These are phyloP conservation scores for Rhagoletis pomonella DNA, from an alignment of 1,140 invertebrate genomes.

Conservation along the genomic window DNA sequence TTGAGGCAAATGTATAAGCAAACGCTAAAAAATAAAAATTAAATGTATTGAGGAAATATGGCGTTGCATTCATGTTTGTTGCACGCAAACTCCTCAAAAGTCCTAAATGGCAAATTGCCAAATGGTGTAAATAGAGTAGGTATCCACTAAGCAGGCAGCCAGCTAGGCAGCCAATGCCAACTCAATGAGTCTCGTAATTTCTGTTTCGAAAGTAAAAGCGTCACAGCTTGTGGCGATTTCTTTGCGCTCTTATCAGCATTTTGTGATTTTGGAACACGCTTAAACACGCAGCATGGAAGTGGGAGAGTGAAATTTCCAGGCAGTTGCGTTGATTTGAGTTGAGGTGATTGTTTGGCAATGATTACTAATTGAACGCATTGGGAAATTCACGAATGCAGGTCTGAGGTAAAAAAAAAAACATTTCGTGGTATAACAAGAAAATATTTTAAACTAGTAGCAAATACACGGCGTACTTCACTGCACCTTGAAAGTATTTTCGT, in stretches of 20 bases:
- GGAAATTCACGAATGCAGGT: too few relatives aligned
- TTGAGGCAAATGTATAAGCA: neutral
- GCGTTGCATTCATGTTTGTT: constrained; percentile 36
- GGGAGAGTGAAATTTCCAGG: constrained; percentile 10
- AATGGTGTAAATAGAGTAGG: constrained; percentile 1
- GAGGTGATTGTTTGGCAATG: constrained; percentile 4
- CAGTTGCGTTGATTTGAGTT: neutral
- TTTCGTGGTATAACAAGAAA: too few relatives aligned
- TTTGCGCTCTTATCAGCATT: constrained; percentile 34
- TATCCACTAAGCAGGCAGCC: neutral
- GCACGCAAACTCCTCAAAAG: constrained; percentile 23
- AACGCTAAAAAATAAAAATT: constrained; percentile 26
- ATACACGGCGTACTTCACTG: too few relatives aligned
- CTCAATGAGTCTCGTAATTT: neutral
- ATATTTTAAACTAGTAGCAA: too few relatives aligned
- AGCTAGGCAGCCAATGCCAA: neutral
- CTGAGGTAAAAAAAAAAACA: too few relatives aligned
- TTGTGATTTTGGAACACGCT: constrained; percentile 20
- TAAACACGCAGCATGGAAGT: constrained; percentile 32
- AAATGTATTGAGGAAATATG: constrained; percentile 46
- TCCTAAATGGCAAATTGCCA: constrained; percentile 35
- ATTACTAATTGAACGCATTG: constrained; percentile 32
- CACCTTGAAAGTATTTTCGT: too few relatives aligned
- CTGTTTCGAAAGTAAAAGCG: constrained; percentile 22
- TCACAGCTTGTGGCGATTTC: constrained; percentile 44